Percentiles rank a stretch among this genome's conserved stretches.
These are phyloP conservation scores for Eristalinus aeneus DNA, from an alignment of 2,888 invertebrate genomes.

Conservation along the genomic window DNA sequence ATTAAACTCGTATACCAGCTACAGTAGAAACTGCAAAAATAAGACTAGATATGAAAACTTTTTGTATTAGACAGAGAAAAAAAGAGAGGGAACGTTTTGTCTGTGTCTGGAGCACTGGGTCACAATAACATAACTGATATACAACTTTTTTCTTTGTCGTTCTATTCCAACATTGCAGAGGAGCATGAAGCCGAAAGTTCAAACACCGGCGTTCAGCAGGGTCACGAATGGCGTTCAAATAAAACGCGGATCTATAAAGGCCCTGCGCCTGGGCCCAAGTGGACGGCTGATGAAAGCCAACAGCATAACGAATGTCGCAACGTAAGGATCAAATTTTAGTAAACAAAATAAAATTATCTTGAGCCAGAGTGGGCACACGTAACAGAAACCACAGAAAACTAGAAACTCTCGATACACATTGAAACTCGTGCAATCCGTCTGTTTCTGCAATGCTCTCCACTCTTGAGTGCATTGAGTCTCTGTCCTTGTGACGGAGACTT, in stretches of 20 bases:
- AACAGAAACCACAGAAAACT: constrained; percentile 25
- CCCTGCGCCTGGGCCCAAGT: constrained; percentile 77
- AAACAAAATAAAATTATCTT: constrained; percentile 31
- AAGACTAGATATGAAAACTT: background rate
- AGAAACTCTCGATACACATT: constrained; percentile 10
- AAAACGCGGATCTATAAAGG: constrained; percentile 76
- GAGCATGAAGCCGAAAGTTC: constrained; percentile 77
- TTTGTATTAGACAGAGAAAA: constrained; percentile 9
- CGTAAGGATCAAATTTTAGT: constrained; percentile 77
- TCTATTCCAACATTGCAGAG: constrained; percentile 77
- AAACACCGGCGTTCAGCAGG: constrained; percentile 69
- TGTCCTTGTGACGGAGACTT: constrained; percentile 62
- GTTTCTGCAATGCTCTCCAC: constrained; percentile 46
- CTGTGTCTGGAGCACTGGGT: constrained; percentile 29
- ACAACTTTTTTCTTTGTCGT: constrained; percentile 69
- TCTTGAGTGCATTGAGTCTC: constrained; percentile 60
- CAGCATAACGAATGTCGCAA: constrained; percentile 79
- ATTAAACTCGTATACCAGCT: background rate
- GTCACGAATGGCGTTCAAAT: constrained; percentile 73
- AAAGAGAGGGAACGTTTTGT: constrained; percentile 19
- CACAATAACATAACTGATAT: constrained; percentile 57
- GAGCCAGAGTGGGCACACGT: constrained; percentile 47
- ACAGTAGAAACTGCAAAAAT: constrained; percentile 25
- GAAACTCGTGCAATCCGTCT: constrained; percentile 17
- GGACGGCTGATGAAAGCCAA: constrained; percentile 78